phyloP scores from a whole-genome alignment of 1,140 invertebrate genomes.

The Solenopsis fugax region DNA sequence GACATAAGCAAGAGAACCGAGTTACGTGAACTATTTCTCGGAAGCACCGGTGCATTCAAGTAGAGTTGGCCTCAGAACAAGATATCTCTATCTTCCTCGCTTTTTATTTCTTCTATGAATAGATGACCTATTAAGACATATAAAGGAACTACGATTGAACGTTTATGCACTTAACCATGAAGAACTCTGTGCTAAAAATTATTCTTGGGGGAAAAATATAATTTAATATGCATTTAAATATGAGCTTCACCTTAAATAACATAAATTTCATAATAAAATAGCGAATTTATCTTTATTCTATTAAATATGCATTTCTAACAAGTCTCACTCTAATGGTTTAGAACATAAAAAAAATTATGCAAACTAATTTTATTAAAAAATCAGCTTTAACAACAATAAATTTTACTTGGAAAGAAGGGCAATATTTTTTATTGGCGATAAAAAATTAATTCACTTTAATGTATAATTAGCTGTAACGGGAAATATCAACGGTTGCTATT shows the following conservation, averaged over 20 bases:
- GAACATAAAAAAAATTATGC: not conserved
- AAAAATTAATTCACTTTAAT: not conserved
- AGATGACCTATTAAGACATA: conserved; percentile 19
- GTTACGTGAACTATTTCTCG: conserved; percentile 13
- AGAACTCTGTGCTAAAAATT: not conserved
- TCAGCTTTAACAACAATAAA: not conserved
- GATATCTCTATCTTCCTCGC: not conserved
- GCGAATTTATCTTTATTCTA: not conserved
- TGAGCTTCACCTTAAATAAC: not conserved
- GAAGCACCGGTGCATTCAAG: not conserved
- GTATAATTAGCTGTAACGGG: not conserved
- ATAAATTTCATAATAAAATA: not conserved
- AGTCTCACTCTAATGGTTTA: not conserved
- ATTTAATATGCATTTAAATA: conserved; percentile 18
- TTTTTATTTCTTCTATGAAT: conserved; percentile 17
- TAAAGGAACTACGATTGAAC: conserved; percentile 10
- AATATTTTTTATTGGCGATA: not conserved
- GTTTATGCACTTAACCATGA: conserved; percentile 1
- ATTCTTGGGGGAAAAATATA: not conserved
- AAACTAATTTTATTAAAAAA: not conserved
- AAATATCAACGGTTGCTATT: not conserved
- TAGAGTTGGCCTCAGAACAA: not conserved
- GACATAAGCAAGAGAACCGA: conserved; percentile 11
- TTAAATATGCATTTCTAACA: not conserved
- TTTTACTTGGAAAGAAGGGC: not conserved